Evolutionary conservation across 2,888 invertebrate genomes (phyloP), one percentile per base, ranked within the genome.

Genomic region (Scaptomyza tumidula): DNA sequence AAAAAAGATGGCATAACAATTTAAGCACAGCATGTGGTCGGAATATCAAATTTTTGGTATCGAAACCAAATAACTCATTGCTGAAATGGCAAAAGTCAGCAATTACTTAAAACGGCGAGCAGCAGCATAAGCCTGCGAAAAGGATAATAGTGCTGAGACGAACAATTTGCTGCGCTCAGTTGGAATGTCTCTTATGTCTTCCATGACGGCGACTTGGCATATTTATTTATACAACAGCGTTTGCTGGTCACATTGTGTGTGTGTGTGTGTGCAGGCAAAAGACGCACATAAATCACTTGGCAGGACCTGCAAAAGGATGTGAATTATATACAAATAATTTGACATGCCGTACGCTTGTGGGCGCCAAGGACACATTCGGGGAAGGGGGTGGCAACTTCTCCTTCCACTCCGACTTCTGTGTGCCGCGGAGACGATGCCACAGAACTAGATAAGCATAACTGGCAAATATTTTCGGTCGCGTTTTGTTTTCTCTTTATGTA

Each of bases 11-110:
- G 84, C 81, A 86, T 58, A 82, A 88, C 90, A 89, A 87, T 89
- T 89, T 90, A 90, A 90, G 85, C 90, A 84, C 90, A 90, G 90
- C 90, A 90, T 90, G 90, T 83, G 90, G 90, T 88, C 85, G 84
- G 90, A 89, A 90, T 90, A 90, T 90, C 89, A 86, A 90, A 90
- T 90, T 89, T 86, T 70, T 57, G 75, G 79, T 85, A 90, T 90
- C 88, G 90, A 83, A 86, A 80, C 68, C 68, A 65, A 59, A 90
- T 88, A 90, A 89, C 75, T 89, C 79, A 87, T 75, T 59, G 68
- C 59, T 71, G 68, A 62, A 81, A 86, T 77, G 82, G 61, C 78
- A 74, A 74, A 74, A 86, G 81, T 86, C 86, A 82, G 86, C 86
- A 86, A 86, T 86, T 86, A 88, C 86, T 82, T 88, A 86, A 81